A percentile compares a stretch with the other conserved stretches of the same genome.
Conservation (phyloP, 1,140 invertebrate species). For the Bombus turneri region DNA sequence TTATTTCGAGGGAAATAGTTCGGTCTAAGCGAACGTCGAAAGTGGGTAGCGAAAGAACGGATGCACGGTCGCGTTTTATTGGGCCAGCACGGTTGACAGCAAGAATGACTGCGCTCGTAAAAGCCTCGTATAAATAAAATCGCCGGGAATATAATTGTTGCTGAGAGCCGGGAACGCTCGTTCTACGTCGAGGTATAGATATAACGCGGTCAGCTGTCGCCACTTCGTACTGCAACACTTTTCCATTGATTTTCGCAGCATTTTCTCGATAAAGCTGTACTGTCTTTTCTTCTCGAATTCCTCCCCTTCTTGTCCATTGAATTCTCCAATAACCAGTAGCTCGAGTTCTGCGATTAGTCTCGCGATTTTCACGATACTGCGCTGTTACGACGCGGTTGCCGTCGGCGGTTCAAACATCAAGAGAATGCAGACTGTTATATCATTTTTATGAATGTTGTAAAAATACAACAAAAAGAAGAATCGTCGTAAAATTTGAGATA, state of each 20-base stretch:
- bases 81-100: conserved; percentile 38
- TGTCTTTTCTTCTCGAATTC: not conserved
- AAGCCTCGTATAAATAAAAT: conserved; percentile 76
- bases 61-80: conserved; percentile 57
- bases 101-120: conserved; percentile 70
- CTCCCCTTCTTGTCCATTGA: not conserved
- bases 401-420: not conserved
- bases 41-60: conserved; percentile 26
- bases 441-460: not conserved
- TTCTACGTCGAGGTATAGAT: conserved; percentile 10
- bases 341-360: not conserved
- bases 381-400: not conserved
- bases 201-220: conserved; percentile 65
- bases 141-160: conserved; percentile 61
- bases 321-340: not conserved
- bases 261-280: not conserved
- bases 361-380: not conserved
- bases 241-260: not conserved
- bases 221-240: conserved; percentile 1
- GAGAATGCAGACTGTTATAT: not conserved
- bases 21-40: conserved; percentile 32
- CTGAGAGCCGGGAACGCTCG: conserved; percentile 29
- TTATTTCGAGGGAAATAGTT: conserved; percentile 49
- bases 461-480: too few relatives aligned
- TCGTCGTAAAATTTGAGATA: too few relatives aligned